These are phyloP conservation scores for Hemichromis elongatus DNA, from an alignment of 2,113 vertebrate genomes.

Conservation along the genomic window DNA sequence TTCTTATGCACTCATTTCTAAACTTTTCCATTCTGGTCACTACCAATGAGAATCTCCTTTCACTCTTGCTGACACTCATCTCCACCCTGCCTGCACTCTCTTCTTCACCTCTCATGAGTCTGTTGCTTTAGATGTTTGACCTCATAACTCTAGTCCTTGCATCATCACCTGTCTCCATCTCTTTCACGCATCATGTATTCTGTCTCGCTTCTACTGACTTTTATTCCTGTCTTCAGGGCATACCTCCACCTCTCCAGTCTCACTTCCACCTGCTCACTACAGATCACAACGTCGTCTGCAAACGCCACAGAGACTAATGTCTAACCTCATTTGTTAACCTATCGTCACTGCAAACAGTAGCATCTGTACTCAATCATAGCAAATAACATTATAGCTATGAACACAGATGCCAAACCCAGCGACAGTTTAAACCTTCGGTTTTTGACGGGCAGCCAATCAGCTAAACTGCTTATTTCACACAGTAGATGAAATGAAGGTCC, in stretches of 20 bases:
- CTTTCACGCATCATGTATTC: neutral
- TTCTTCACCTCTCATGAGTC: neutral
- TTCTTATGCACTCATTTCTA: neutral
- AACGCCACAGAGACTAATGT: neutral
- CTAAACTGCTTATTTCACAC: neutral
- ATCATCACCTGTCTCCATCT: neutral
- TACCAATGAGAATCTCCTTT: neutral
- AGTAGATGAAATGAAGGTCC: neutral
- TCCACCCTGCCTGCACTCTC: too few relatives aligned
- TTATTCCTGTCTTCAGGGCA: neutral
- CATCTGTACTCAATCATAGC: neutral
- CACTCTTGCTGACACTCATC: neutral
- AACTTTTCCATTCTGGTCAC: neutral
- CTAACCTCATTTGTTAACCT: neutral
- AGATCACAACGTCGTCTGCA: neutral
- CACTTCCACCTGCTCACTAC: neutral
- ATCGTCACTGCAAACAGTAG: neutral
- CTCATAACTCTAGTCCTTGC: accelerated
- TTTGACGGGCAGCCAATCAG: neutral
- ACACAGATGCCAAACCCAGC: neutral
- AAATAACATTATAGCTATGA: neutral
- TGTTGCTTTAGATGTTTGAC: neutral
- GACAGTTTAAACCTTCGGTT: neutral
- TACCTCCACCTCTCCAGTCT: neutral
- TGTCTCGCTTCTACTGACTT: neutral